Conservation (phyloP, 2,797 vertebrate species). For the Hapalemur alaotrensis region DNA sequence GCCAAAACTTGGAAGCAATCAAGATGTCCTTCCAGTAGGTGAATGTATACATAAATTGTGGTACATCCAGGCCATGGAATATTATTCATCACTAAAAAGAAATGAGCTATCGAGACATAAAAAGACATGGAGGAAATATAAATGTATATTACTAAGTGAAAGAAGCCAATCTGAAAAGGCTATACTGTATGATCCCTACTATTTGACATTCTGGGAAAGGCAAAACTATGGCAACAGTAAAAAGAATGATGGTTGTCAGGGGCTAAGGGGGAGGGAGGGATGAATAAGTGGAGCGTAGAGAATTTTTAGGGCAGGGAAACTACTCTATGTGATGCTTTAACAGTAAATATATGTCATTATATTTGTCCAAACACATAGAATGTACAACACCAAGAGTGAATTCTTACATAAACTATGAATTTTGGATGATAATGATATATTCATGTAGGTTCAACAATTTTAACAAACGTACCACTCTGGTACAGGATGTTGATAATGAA, state of each 20-base stretch:
- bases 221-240: not conserved
- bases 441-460: fast-evolving
- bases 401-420: not conserved
- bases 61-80: not conserved
- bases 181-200: not conserved
- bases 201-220: not conserved
- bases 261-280: not conserved
- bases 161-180: not conserved
- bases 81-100: not conserved
- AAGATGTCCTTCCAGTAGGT: not conserved
- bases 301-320: no score
- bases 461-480: no score
- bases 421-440: not conserved
- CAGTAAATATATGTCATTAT: no score
- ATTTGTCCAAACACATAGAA: not conserved
- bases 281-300: not conserved
- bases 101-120: not conserved
- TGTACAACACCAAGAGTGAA: not conserved
- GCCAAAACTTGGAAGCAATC: not conserved
- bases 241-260: not conserved
- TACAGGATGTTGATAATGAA: fast-evolving
- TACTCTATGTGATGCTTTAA: not conserved
- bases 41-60: not conserved
- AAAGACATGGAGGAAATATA: not conserved
- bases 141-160: not conserved